Conservation (phyloP, 2,113 vertebrate genomes). For the Plestiodon gilberti region DNA sequence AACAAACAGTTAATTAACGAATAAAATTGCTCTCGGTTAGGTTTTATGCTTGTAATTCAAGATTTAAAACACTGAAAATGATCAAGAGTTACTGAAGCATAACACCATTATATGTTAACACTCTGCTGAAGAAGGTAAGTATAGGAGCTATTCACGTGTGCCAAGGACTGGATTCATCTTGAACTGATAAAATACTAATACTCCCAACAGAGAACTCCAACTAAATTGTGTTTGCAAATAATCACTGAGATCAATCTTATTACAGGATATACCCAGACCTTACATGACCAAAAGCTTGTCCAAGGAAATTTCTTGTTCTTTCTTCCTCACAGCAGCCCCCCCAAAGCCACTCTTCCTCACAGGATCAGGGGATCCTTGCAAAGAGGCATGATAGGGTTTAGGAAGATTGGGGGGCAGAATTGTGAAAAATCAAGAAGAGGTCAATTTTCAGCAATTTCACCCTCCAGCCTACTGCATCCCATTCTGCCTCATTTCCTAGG, state of each 20-base stretch:
- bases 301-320: no score
- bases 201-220: not conserved
- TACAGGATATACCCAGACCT: no score
- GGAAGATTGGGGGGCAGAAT: no score
- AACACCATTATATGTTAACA: not conserved
- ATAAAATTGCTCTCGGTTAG: not conserved
- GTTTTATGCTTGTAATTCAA: not conserved
- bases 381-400: no score
- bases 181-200: not conserved
- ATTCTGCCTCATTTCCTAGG: no score
- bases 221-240: not conserved
- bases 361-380: no score
- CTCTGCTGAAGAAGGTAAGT: not conserved
- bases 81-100: not conserved
- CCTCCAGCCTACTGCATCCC: no score
- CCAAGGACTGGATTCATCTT: not conserved
- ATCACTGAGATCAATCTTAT: not conserved
- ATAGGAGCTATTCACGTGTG: not conserved
- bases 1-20: conserved; percentile 10
- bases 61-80: not conserved
- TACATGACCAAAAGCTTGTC: no score
- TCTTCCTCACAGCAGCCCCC: no score
- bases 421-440: no score
- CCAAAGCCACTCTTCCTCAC: no score
- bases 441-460: no score